These are phyloP conservation scores for Calameuta filiformis DNA, from an alignment of 2,888 invertebrate species.

Conservation along the genomic window DNA sequence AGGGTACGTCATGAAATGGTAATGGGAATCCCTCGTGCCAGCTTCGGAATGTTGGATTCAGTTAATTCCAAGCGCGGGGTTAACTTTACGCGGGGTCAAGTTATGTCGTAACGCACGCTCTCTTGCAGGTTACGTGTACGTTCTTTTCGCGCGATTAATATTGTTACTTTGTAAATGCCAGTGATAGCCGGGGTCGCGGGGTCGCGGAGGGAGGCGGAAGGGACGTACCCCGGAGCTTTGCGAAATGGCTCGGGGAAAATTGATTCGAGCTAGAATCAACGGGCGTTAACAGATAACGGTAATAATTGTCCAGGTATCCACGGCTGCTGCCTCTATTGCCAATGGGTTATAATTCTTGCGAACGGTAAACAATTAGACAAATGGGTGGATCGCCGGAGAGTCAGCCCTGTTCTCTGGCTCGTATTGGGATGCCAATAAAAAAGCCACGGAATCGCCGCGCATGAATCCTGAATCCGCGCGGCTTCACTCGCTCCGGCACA, in stretches of 20 bases:
- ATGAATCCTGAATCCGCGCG: slow-evolving; percentile 7
- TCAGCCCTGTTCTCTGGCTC: slow-evolving; percentile 13
- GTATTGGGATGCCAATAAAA: slow-evolving; percentile 7
- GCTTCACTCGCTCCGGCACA: slow-evolving; percentile 19
- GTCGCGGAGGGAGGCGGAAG: too few relatives aligned
- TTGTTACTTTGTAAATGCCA: neutral
- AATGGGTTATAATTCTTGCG: slow-evolving; percentile 26
- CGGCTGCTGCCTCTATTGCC: neutral
- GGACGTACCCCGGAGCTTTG: neutral
- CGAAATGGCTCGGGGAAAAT: slow-evolving; percentile 18
- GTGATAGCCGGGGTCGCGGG: neutral
- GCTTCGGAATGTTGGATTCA: neutral
- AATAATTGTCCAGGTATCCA: slow-evolving; percentile 28
- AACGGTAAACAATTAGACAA: slow-evolving; percentile 30
- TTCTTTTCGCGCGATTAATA: neutral
- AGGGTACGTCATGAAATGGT: neutral
- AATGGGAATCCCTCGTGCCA: neutral
- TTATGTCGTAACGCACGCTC: neutral
- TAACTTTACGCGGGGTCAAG: neutral
- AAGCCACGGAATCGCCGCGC: slow-evolving; percentile 8
- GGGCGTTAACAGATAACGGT: slow-evolving; percentile 39
- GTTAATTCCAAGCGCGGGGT: neutral
- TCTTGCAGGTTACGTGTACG: neutral
- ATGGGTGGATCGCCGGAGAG: slow-evolving; percentile 23
- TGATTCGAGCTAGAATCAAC: slow-evolving; percentile 32